Evolutionary conservation across 2,888 invertebrate genomes (phyloP).

Genomic region (Odontocolon sp.): DNA sequence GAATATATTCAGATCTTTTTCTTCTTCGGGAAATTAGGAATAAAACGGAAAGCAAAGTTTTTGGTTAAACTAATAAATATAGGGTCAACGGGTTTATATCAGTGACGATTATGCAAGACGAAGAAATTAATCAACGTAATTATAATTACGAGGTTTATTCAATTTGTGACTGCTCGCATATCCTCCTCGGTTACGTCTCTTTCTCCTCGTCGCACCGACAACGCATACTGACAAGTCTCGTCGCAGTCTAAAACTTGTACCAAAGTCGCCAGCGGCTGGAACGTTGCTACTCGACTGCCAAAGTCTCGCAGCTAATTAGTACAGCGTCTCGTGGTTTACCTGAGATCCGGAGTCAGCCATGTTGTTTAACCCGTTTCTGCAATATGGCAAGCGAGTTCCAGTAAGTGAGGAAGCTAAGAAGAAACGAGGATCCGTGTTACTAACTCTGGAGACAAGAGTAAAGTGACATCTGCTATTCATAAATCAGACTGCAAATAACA

Average conservation of each 20-base stretch:
- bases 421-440: no score
- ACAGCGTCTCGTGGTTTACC: conserved; percentile 50
- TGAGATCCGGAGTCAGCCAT: conserved; percentile 14
- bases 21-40: no score
- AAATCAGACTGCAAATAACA: no score
- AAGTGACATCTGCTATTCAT: no score
- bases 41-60: no score
- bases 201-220: conserved; percentile 8
- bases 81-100: neutral
- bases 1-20: no score
- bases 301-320: conserved; percentile 53
- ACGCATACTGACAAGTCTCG: neutral
- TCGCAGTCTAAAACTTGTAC: conserved; percentile 31
- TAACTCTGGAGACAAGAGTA: no score
- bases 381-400: no score
- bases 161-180: conserved; percentile 1
- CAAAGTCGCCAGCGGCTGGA: conserved; percentile 41
- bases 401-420: neutral
- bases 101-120: neutral
- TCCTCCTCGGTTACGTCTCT: neutral
- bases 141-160: conserved; percentile 4
- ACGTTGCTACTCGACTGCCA: conserved; percentile 27
- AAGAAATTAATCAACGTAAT: neutral
- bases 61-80: neutral
- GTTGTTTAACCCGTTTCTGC: neutral